Conservation (phyloP, 1,140 invertebrate species). For the Drosophila athabasca region DNA sequence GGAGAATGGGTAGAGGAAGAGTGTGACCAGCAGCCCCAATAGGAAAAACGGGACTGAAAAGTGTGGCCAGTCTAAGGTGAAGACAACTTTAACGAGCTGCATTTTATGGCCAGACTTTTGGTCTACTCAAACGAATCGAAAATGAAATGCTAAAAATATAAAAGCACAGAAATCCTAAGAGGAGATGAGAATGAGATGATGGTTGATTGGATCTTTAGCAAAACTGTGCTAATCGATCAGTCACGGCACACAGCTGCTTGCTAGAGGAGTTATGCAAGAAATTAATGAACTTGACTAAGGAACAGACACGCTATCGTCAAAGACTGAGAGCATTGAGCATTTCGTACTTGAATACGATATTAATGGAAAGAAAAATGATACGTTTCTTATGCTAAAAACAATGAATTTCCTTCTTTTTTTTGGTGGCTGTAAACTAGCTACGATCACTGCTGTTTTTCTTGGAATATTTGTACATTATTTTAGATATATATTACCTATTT, state of each 20-base stretch:
- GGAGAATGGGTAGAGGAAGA: background rate
- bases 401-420: too few relatives aligned
- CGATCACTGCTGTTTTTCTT: too few relatives aligned
- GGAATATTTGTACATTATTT: too few relatives aligned
- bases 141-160: conserved; percentile 13
- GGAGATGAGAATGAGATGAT: background rate
- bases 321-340: too few relatives aligned
- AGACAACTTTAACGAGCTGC: too few relatives aligned
- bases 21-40: background rate
- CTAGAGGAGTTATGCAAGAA: conserved; percentile 21
- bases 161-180: background rate
- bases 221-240: conserved; percentile 21
- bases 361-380: too few relatives aligned
- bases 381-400: too few relatives aligned
- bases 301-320: background rate
- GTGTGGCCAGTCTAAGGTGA: too few relatives aligned
- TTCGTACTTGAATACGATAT: too few relatives aligned
- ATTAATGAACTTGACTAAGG: conserved; percentile 1
- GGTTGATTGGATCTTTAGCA: conserved; percentile 29
- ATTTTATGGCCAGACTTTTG: background rate
- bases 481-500: too few relatives aligned
- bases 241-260: conserved; percentile 13
- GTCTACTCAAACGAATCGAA: background rate
- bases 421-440: too few relatives aligned
- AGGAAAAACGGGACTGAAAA: background rate